Evolutionary conservation across 2,113 vertebrate species (phyloP).

Genomic region (Pogonocichla stellata): DNA sequence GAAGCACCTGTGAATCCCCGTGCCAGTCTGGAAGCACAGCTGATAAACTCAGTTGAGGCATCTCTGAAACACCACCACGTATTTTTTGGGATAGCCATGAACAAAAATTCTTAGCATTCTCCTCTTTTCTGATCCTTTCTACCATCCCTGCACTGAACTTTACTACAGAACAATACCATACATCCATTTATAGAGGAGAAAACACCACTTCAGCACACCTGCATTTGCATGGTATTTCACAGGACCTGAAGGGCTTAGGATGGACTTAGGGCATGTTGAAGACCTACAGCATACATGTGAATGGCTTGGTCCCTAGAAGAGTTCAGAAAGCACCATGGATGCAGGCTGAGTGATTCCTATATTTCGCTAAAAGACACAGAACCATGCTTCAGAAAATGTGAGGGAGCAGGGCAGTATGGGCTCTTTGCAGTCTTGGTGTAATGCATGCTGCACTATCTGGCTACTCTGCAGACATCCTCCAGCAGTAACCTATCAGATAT

Average conservation of each 20-base stretch:
- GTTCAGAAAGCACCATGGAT: neutral
- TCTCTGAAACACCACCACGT: neutral
- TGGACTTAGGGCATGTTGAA: neutral
- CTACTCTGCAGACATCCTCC: neutral
- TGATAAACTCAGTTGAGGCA: neutral
- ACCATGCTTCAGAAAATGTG: neutral
- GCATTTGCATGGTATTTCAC: neutral
- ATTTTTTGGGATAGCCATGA: neutral
- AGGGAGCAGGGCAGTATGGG: neutral
- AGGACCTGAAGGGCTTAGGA: neutral
- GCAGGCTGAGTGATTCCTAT: neutral
- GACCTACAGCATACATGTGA: neutral
- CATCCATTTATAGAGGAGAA: neutral
- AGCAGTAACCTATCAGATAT: neutral
- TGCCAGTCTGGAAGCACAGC: neutral
- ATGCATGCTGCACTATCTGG: neutral
- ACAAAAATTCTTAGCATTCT: neutral
- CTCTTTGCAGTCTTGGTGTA: neutral
- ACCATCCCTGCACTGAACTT: neutral
- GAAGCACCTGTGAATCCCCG: neutral
- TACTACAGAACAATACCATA: neutral
- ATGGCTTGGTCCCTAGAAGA: neutral
- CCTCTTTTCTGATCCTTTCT: neutral
- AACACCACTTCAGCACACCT: neutral
- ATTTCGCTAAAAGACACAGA: neutral